Evolutionary conservation across 2,888 invertebrate species (phyloP), one percentile per base, ranked within the genome.

Genomic region (Mylabris sibirica): DNA sequence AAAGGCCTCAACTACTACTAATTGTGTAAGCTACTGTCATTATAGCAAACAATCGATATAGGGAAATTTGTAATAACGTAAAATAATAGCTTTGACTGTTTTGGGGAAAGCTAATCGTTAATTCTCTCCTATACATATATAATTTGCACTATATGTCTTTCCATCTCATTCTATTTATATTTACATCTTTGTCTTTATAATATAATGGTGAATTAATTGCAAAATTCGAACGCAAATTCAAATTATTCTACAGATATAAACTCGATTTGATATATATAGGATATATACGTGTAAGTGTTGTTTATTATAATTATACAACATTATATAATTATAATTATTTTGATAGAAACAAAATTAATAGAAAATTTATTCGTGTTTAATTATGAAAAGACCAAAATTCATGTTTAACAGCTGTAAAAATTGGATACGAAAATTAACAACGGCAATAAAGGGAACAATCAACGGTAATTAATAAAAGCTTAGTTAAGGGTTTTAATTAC

Each of bases 151-250:
- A 22, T 17, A 3, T 17, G 4, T 44, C 44, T 17, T 2, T 6
- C 2, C 17, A 1, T 22, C 49, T 3, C 44, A 44, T 44, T 44
- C 44, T 4, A 44, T 44, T 44, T 17, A 44, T 44, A 44, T 17
- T 44, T 8, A 6, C n/a, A 44, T 44, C 17, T 17, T 44, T 59
- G 11, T 60, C 69, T 22, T 41, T 69, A 49, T 61, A 67, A 70
- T 70, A 59, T 59, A 70, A 70, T 67, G 67, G 53, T 67, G 67
- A 74, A 76, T 76, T 76, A 71, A 76, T 74, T 71, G 74, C 74
- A 71, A 71, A 75, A 71, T 70, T 71, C 70, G 74, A 73, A 70
- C 71, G 38, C 66, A 67, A 69, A 70, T 70, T 72, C 72, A 70
- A 72, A 74, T 74, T 67, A 71, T 74, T 64, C 70, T 70, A 66